A percentile compares a stretch with the other conserved stretches of the same genome.
These are phyloP conservation scores for Myzus persicae DNA, from an alignment of 1,140 invertebrate genomes.

Conservation along the genomic window DNA sequence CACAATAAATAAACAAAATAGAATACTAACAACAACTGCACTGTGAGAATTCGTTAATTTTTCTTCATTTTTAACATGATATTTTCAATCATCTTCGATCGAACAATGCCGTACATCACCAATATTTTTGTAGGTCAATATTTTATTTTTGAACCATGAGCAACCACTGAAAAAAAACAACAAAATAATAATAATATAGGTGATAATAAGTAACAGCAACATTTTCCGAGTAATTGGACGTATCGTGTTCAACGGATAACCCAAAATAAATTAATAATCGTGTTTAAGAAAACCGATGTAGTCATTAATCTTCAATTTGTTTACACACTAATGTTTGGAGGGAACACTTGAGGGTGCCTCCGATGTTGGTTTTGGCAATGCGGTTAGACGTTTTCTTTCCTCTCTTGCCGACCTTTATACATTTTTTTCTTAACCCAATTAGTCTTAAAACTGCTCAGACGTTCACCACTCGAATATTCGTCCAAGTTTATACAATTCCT, in stretches of 20 bases:
- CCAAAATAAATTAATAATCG: slow-evolving; percentile 1
- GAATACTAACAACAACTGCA: neutral
- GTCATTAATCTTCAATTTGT: slow-evolving; percentile 18
- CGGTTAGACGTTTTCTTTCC: neutral
- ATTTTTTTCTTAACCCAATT: neutral
- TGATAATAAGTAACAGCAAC: neutral
- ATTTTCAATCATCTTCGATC: neutral
- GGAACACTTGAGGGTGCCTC: neutral
- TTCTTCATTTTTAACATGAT: neutral
- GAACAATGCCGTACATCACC: neutral
- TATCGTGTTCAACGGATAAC: neutral
- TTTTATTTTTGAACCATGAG: neutral
- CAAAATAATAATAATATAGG: neutral
- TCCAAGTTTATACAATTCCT: neutral
- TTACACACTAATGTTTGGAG: neutral
- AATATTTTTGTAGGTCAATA: neutral
- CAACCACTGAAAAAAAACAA: neutral
- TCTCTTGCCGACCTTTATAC: neutral
- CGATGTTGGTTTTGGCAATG: neutral
- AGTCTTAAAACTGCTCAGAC: neutral
- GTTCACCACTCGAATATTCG: neutral
- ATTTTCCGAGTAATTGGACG: neutral
- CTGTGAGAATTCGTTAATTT: neutral
- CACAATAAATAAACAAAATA: neutral
- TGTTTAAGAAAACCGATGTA: slow-evolving; percentile 7